Percentiles rank a stretch among this genome's conserved stretches.
Conservation (phyloP, 2,888 invertebrate species). For the Chalcis sispes region DNA sequence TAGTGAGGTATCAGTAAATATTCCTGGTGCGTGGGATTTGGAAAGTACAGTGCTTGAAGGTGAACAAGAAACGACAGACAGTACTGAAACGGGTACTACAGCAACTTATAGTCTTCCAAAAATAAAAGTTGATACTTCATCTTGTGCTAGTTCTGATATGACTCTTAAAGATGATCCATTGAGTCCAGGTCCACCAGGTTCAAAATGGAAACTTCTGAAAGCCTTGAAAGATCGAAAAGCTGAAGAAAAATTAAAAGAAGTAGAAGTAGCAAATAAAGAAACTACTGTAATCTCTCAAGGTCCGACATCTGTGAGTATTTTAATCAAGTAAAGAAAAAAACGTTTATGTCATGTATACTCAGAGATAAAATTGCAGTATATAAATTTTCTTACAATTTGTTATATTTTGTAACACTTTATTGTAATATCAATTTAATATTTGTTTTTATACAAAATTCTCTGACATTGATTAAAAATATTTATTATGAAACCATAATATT, state of each 20-base stretch:
- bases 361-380: too few relatives aligned
- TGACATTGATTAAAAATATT: too few relatives aligned
- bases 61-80: conserved; percentile 70
- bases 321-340: conserved; percentile 72
- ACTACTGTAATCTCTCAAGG: conserved; percentile 66
- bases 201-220: conserved; percentile 94
- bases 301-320: conserved; percentile 74
- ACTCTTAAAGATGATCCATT: conserved; percentile 61
- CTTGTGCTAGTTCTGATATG: conserved; percentile 63
- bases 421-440: too few relatives aligned
- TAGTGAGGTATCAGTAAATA: conserved; percentile 74
- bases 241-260: conserved; percentile 85
- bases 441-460: too few relatives aligned
- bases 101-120: conserved; percentile 76
- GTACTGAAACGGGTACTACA: conserved; percentile 70
- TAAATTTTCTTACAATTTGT: too few relatives aligned
- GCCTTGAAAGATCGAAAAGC: conserved; percentile 93
- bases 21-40: conserved; percentile 74
- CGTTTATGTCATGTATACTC: too few relatives aligned
- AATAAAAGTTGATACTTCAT: conserved; percentile 77
- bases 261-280: conserved; percentile 73
- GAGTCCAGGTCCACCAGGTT: conserved; percentile 81
- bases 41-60: conserved; percentile 74
- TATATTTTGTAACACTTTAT: too few relatives aligned
- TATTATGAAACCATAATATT: too few relatives aligned